Base-by-base conservation (phyloP, 2,888 invertebrate species). In the Allophyes oxyacanthae region DNA sequence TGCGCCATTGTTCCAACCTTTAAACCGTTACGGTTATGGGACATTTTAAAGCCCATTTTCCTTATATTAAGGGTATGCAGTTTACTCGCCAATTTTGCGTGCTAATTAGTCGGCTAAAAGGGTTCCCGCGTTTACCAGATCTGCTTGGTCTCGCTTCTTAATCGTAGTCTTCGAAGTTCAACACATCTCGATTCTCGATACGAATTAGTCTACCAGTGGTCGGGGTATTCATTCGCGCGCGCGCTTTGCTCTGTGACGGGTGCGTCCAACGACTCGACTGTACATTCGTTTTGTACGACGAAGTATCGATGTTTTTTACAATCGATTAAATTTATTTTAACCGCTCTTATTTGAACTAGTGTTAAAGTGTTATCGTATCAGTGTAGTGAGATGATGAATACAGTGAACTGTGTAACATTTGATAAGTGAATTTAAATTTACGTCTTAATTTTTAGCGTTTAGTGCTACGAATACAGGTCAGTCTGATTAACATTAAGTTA, bases 191-290 rank as follows among this genome's bases (percentile, higher is more conserved):
- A 68, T 63, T 66, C 64, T 70, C 72, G 66, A 68, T 63, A 53
- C 38, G 50, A 49, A n/a, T n/a, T n/a, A 66, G 64, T 59, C 54
- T 59, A 43, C 51, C 63, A 62, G 45, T 57, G 42, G 15, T 43
- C 58, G 63, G 42, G 57, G 75, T 79, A 87, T 86, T 90, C 92
- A 92, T 91, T 92, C 91, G 88, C 84, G 88, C 85, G 85, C 83
- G 82, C 82, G 90, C 89, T 84, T 79, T 83, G 81, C 83, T 72
- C 73, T 78, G 82, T 73, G 83, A 72, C 86, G 90, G 89, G 77
- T 84, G 90, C 79, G 82, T 86, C 72, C 60, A 72, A 69, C 77
- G 77, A 79, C 75, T 76, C 73, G 70, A 79, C 60, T 43, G 49
- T 67, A 74, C 63, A 48, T 36, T 49, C 62, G 52, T 72, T 72